Evolutionary conservation across 92 coral and sea anemone species (phyloP), one percentile per base, ranked within the genome.

Genomic region (Galaxea fascicularis): DNA sequence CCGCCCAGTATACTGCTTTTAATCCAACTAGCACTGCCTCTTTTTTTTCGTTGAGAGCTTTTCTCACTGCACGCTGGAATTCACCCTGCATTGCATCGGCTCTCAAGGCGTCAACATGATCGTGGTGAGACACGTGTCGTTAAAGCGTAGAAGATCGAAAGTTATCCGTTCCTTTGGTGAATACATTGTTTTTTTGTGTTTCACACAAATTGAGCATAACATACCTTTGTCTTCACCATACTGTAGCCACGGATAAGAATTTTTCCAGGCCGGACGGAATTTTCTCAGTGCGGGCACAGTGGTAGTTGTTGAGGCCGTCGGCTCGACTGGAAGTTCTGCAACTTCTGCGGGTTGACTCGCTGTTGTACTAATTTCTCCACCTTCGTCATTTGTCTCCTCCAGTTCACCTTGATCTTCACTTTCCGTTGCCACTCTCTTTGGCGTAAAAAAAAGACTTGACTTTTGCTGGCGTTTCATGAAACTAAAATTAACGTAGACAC

Each of bases 231-330:
- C 79, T 57, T 82, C 59, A 53, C 71, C 86, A 28, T 82, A 70
- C 79, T 82, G 78, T 82, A 82, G 79, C 78, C 86, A 82, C 54
- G 78, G 79, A 71, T 82, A 82, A 53, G 65, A 53, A 71, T 54
- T 71, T 82, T 71, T 82, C 86, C 79, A 82, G 22, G 86, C 78
- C 65, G 35, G 79, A 56, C 59, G 71, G 54, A 82, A 70, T 56
- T 82, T 82, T 82, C 70, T 82, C 86, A n/a, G n/a, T n/a, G n/a
- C n/a, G n/a, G n/a, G n/a, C n/a, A 82, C 79, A 78, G 73, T 78
- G 69, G 30, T 82, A 57, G 59, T 82, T 71, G 79, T 82, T 71
- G 78, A 82, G 71, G 79, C 71, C 60, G 79, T 82, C 27, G 79
- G 78, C 78, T 74, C 69, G 29, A 67, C 44, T 10, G 16, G 71